Base-by-base conservation (phyloP, 2,888 invertebrate genomes). In the Gastrophysa polygoni region DNA sequence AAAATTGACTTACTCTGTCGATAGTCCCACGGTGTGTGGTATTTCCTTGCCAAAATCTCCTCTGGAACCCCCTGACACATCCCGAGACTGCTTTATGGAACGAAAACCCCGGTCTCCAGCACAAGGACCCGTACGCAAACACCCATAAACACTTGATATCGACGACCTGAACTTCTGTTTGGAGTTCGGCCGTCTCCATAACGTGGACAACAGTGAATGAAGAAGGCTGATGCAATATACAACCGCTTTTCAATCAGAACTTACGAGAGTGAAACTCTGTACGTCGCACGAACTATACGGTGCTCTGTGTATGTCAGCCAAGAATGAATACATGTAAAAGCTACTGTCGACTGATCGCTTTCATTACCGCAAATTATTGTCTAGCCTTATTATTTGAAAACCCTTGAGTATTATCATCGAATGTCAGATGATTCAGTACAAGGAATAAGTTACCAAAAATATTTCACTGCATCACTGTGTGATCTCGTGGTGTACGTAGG, bases 51-150 rank as follows among this genome's bases (percentile, higher is more conserved):
- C 96, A 98, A 82, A 97, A 97, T 78, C 91, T 86, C 71, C 96
- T 85, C 8, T 88, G 85, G 79, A 89, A 96, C 1, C 95, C 95
- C 70, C 86, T 87, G 8, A 94, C 86, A 76, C 89, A 91, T n/a
- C 98, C 97, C 11, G 90, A 89, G 11, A 92, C 83, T 61, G 91
- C 91, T 75, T 89, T 88, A 73, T 88, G 86, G 78, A 89, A 95
- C 56, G 90, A 89, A 80, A 98, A 97, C 55, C 97, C 96, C 0
- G 95, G 95, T 82, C 93, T 89, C 97, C 97, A 98, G 82, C 96
- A 93, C 51, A 98, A 82, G 0, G 96, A 96, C 2, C 98, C 98
- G 75, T 98, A 98, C 0, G 96, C 98, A 78, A 97, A 98, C 21
- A 98, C 88, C 96, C 96, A 98, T 77, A 92, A 80, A 17, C 85